Percentiles rank a stretch among this genome's conserved stretches.
phyloP scores from a whole-genome alignment of 1,140 invertebrate species.

The Aporrectodea caliginosa region DNA sequence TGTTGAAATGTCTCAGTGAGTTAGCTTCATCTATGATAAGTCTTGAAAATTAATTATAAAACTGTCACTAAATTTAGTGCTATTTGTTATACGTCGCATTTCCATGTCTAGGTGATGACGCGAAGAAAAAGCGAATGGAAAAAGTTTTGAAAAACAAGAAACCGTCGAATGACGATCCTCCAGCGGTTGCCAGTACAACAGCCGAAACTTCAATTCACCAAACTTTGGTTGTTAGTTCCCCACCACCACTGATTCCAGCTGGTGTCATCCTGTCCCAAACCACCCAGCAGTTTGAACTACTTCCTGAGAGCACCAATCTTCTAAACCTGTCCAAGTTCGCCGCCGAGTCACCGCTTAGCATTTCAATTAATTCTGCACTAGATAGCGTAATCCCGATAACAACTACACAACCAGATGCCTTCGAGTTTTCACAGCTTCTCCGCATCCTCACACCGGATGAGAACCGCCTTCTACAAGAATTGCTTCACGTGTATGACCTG shows the following conservation, averaged over 20 bases:
- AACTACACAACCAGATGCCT: not conserved
- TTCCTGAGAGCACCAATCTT: constrained; percentile 14
- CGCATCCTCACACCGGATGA: not conserved
- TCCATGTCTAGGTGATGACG: constrained; percentile 32
- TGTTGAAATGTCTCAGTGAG: too few relatives aligned
- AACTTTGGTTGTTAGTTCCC: not conserved
- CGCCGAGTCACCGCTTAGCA: not conserved
- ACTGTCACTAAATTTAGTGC: too few relatives aligned
- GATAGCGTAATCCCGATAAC: not conserved
- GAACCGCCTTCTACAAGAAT: not conserved
- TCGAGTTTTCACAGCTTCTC: not conserved
- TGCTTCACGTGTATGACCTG: constrained; percentile 27
- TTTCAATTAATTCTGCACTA: not conserved
- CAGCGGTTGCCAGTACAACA: not conserved
- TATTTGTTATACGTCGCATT: too few relatives aligned
- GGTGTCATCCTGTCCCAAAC: not conserved
- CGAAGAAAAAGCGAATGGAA: constrained; percentile 34
- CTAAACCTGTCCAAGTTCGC: constrained; percentile 6
- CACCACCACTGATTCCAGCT: not conserved
- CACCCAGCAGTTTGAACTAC: not conserved
- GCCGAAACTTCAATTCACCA: not conserved
- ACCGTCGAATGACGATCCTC: not conserved
- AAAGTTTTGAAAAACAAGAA: constrained; percentile 33
- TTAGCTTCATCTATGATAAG: too few relatives aligned
- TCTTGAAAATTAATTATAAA: too few relatives aligned